Evolutionary conservation across 1,140 invertebrate genomes (phyloP).

Genomic region (Pomacea maculata): DNA sequence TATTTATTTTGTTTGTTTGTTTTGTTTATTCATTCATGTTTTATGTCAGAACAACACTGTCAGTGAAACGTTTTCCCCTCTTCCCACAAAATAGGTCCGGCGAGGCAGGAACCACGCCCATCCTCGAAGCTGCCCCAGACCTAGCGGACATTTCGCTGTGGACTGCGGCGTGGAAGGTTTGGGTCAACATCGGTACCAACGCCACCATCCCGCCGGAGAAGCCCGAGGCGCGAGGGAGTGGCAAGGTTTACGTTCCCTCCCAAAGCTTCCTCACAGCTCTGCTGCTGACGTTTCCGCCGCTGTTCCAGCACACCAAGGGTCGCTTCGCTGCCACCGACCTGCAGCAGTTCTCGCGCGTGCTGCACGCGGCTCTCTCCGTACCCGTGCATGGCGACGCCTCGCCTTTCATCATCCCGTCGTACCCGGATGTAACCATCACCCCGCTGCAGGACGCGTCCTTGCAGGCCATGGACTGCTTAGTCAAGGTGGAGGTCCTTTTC

Average conservation of each 20-base stretch:
- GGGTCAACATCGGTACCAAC: constrained; percentile 85
- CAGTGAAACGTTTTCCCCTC: no score
- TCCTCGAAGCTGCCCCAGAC: no score
- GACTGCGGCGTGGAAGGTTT: constrained; percentile 84
- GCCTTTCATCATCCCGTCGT: constrained; percentile 76
- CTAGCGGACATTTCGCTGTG: constrained; percentile 70
- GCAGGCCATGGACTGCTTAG: constrained; percentile 81
- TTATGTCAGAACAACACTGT: no score
- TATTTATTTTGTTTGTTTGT: no score
- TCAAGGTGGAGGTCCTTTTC: constrained; percentile 70
- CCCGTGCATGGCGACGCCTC: constrained; percentile 85
- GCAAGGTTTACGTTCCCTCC: constrained; percentile 82
- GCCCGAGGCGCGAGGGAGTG: constrained; percentile 29
- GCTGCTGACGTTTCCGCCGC: constrained; percentile 91
- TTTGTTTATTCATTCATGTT: no score
- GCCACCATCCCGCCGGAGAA: constrained; percentile 74
- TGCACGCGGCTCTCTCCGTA: constrained; percentile 81
- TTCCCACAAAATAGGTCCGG: no score
- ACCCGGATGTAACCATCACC: constrained; percentile 77
- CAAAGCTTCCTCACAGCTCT: constrained; percentile 92
- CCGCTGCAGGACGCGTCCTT: constrained; percentile 86
- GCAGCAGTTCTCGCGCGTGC: constrained; percentile 79
- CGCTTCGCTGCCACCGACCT: constrained; percentile 80
- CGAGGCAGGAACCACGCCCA: no score
- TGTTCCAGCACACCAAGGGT: constrained; percentile 88